These are phyloP conservation scores for Ancistrus triradiatus DNA, from an alignment of 2,113 vertebrate genomes.

Conservation along the genomic window DNA sequence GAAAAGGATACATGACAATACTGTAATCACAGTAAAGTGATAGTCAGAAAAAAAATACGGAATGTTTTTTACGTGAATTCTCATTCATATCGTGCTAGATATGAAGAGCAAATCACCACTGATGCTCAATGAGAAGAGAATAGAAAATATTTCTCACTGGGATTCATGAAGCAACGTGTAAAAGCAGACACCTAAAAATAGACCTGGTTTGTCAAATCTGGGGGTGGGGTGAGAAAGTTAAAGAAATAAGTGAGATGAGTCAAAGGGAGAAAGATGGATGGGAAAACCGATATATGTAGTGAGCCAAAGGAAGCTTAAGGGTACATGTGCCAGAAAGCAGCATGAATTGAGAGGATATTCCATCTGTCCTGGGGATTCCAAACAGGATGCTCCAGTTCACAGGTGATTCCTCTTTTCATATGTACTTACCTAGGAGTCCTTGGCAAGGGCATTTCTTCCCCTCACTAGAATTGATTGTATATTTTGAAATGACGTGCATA, in stretches of 20 bases:
- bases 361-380: too few relatives aligned
- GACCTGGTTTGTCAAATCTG: conserved; percentile 11
- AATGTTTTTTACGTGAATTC: neutral
- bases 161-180: conserved; percentile 10
- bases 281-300: neutral
- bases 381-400: too few relatives aligned
- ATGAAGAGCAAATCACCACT: conserved; percentile 31
- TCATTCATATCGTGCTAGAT: neutral
- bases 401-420: too few relatives aligned
- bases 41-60: too few relatives aligned
- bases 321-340: too few relatives aligned
- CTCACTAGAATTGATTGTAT: too few relatives aligned
- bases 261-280: neutral
- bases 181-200: conserved; percentile 33
- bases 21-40: too few relatives aligned
- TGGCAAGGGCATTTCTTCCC: too few relatives aligned
- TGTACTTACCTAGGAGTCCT: too few relatives aligned
- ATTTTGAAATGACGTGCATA: too few relatives aligned
- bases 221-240: conserved; percentile 21
- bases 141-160: conserved; percentile 30
- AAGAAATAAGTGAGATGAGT: conserved; percentile 29
- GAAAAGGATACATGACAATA: too few relatives aligned
- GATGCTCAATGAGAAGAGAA: conserved; percentile 17
- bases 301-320: neutral
- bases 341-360: too few relatives aligned